A percentile compares a stretch with the other conserved stretches of the same genome.
phyloP scores from a whole-genome alignment of 1,140 invertebrate genomes.

The Zaprionus lachaisei region DNA sequence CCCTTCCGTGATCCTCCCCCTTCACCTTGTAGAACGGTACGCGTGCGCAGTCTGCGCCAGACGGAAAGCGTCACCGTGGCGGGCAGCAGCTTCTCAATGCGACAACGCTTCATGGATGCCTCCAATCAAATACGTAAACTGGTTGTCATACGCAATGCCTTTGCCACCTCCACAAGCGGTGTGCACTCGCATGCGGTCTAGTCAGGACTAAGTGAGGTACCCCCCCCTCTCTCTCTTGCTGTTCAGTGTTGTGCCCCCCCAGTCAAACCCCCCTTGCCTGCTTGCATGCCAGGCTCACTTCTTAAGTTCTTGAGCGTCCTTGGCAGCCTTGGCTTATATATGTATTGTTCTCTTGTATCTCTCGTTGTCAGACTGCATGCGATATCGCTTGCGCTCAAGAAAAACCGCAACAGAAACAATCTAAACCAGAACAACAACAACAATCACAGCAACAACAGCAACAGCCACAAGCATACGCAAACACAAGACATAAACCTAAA shows the following conservation, averaged over 20 bases:
- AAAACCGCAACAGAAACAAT: conserved; percentile 29
- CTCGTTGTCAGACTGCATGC: conserved; percentile 74
- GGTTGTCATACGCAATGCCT: conserved; percentile 77
- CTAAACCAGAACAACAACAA: conserved; percentile 18
- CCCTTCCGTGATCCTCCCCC: not conserved
- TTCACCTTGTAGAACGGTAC: conserved; percentile 63
- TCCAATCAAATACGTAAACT: conserved; percentile 76
- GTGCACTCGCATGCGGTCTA: conserved; percentile 73
- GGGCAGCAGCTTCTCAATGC: conserved; percentile 64
- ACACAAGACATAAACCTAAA: conserved; percentile 34
- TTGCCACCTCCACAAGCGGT: conserved; percentile 55
- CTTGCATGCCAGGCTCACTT: not conserved
- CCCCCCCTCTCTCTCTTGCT: not conserved
- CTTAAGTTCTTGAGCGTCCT: not conserved
- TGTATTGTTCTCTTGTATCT: conserved; percentile 69
- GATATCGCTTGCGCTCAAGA: conserved; percentile 64
- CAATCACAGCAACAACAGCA: not conserved
- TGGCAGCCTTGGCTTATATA: conserved; percentile 19
- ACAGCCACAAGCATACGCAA: conserved; percentile 18
- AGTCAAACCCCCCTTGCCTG: too few species aligned
- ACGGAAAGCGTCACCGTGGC: conserved; percentile 70
- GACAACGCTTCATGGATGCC: conserved; percentile 75
- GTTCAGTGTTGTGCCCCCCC: conserved; percentile 30
- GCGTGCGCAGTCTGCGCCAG: conserved; percentile 75
- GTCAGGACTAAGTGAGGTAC: not conserved